These are phyloP conservation scores for Heliconius hermathena DNA, from an alignment of 1,140 invertebrate species.

Conservation along the genomic window DNA sequence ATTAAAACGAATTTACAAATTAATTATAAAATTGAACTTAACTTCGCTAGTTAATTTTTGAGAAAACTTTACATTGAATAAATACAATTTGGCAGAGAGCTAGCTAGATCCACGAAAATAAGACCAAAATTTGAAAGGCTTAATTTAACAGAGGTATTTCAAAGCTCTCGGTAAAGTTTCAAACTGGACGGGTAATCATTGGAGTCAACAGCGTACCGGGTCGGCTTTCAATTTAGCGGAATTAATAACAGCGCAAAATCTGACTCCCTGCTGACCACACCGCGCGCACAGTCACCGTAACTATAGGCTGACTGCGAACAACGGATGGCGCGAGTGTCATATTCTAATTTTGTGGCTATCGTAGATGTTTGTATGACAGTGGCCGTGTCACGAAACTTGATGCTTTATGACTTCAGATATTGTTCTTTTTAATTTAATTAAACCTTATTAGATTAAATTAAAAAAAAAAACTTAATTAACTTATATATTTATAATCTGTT, in stretches of 20 bases:
- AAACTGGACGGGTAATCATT: conserved; percentile 49
- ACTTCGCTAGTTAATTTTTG: not conserved
- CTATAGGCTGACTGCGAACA: conserved; percentile 35
- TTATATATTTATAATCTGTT: no score
- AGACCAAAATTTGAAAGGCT: conserved; percentile 31
- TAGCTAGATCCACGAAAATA: conserved; percentile 19
- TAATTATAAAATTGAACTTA: not conserved
- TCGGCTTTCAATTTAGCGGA: conserved; percentile 57
- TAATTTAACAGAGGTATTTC: conserved; percentile 39
- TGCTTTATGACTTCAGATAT: not conserved
- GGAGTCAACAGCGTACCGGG: conserved; percentile 44
- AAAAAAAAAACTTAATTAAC: no score
- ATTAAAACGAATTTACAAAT: not conserved
- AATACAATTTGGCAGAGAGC: not conserved
- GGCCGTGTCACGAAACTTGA: conserved; percentile 2
- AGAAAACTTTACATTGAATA: not conserved
- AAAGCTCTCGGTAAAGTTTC: conserved; percentile 44
- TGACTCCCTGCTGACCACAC: conserved; percentile 42
- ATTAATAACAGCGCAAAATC: conserved; percentile 54
- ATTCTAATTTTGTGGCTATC: conserved; percentile 41
- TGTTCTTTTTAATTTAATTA: not conserved
- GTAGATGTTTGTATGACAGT: conserved; percentile 25
- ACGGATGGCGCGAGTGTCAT: conserved; percentile 41
- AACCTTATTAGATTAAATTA: no score
- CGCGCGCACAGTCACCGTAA: conserved; percentile 10